Conservation (phyloP, 2,888 invertebrate species). For the Branchellion lobata region DNA sequence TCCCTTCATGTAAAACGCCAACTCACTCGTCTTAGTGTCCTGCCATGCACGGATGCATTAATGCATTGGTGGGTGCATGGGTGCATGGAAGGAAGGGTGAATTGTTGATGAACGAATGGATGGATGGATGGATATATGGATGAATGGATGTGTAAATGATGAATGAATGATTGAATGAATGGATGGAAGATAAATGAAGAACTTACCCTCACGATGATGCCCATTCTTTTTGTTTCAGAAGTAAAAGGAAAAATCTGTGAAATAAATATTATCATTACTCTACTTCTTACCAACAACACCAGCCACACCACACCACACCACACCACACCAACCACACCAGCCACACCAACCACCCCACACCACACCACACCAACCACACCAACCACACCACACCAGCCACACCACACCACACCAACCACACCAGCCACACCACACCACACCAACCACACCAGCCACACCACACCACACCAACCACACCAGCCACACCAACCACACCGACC, state of each 20-base stretch:
- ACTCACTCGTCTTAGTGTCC: constrained; percentile 77
- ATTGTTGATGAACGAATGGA: not conserved
- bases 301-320: not conserved
- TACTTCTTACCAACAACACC: too few relatives aligned
- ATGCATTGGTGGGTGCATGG: not conserved
- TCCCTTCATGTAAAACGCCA: constrained; percentile 93
- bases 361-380: not conserved
- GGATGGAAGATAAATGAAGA: not conserved
- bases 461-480: too few relatives aligned
- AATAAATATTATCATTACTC: not conserved
- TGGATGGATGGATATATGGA: not conserved
- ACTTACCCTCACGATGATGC: constrained; percentile 71
- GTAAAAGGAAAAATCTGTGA: constrained; percentile 71
- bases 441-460: too few relatives aligned
- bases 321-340: not conserved
- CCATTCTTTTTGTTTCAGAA: constrained; percentile 76
- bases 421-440: too few relatives aligned
- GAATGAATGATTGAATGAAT: too few relatives aligned
- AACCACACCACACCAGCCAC: too few relatives aligned
- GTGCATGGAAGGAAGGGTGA: not conserved
- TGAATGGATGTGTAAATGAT: not conserved
- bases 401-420: too few relatives aligned
- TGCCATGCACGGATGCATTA: constrained; percentile 55
- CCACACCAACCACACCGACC: too few relatives aligned
- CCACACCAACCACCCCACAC: too few relatives aligned